These are phyloP conservation scores for Datnioides undecimradiatus DNA, from an alignment of 2,113 vertebrate species.

Conservation along the genomic window DNA sequence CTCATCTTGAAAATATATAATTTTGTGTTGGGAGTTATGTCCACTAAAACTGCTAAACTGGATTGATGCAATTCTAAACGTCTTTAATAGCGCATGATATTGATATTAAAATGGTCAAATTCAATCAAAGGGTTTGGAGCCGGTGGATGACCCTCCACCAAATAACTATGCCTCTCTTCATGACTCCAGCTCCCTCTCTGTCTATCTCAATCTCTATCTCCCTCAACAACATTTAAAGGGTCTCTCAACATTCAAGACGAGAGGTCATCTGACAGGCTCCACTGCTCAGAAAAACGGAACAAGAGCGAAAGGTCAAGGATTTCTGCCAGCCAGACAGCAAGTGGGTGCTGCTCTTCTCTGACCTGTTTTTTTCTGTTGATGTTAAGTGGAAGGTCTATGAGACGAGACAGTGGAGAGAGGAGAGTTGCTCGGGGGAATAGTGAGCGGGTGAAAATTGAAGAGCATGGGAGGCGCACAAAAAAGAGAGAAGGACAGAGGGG, in stretches of 20 bases:
- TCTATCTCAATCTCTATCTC: constrained; percentile 31
- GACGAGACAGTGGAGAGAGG: constrained; percentile 25
- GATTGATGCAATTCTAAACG: neutral
- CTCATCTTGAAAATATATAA: neutral
- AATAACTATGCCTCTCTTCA: constrained; percentile 4
- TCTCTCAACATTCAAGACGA: constrained; percentile 54
- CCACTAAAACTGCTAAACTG: neutral
- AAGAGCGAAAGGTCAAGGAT: constrained; percentile 67
- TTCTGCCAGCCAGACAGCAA: constrained; percentile 60
- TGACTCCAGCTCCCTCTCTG: neutral
- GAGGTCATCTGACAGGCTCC: constrained; percentile 52
- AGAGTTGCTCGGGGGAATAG: constrained; percentile 2
- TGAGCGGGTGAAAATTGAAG: constrained; percentile 26
- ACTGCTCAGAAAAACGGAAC: constrained; percentile 44
- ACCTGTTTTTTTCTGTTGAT: constrained; percentile 40
- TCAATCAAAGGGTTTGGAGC: neutral
- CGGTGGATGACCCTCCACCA: neutral
- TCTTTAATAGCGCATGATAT: neutral
- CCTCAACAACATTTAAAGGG: constrained; percentile 40
- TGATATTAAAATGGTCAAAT: neutral
- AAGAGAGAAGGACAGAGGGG: neutral
- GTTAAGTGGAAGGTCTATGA: constrained; percentile 54
- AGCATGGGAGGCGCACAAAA: constrained; percentile 15
- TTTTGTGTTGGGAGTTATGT: neutral
- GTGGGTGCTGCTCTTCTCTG: constrained; percentile 52